phyloP scores from a whole-genome alignment of 2,888 invertebrate genomes.

The Sminthurides aquaticus region DNA sequence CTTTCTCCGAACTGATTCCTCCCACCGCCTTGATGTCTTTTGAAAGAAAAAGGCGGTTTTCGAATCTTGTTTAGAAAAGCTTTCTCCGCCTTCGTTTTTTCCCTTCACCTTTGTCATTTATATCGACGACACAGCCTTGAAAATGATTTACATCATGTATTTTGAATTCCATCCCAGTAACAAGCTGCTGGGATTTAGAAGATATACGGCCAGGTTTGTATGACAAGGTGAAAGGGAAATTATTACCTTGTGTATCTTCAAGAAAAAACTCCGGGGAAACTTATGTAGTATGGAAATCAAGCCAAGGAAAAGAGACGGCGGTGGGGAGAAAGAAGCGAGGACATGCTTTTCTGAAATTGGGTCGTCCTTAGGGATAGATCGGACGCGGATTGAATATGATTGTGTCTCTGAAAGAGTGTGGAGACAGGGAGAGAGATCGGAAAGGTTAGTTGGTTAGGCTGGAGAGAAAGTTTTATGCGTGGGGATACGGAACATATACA shows the following conservation, averaged over 20 bases:
- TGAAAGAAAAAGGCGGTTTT: too few relatives aligned
- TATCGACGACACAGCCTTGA: background rate
- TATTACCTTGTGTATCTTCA: background rate
- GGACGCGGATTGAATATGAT: background rate
- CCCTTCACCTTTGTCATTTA: background rate
- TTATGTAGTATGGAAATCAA: too few relatives aligned
- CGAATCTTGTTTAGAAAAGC: too few relatives aligned
- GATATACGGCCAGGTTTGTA: background rate
- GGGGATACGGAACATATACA: too few relatives aligned
- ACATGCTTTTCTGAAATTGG: background rate
- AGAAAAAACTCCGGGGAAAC: too few relatives aligned
- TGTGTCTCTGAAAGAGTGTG: background rate
- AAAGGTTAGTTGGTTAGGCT: background rate
- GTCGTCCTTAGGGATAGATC: background rate
- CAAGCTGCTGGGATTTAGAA: background rate
- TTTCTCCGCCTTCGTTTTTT: background rate
- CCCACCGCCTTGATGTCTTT: too few relatives aligned
- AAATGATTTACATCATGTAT: background rate
- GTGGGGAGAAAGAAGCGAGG: background rate
- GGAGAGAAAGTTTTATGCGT: too few relatives aligned
- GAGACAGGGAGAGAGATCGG: background rate
- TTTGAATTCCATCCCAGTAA: background rate
- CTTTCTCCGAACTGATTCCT: background rate
- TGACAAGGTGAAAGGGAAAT: background rate
- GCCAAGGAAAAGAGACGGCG: background rate